These are phyloP conservation scores for Styela clava DNA, from an alignment of 23 tunicate genomes.

Conservation along the genomic window DNA sequence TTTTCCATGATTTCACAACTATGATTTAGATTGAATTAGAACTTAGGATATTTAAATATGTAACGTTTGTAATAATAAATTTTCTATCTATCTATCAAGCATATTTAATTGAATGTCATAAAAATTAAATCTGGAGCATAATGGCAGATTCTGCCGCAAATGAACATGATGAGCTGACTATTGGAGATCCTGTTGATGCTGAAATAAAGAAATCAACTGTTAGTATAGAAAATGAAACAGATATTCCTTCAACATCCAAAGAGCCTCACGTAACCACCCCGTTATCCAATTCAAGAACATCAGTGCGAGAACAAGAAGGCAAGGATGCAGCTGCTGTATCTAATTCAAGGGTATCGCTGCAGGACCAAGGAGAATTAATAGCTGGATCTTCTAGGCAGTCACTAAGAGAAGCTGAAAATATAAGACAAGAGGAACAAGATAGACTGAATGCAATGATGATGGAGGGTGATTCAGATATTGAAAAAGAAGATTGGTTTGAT, in stretches of 20 bases:
- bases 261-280: not conserved
- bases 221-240: not conserved
- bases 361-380: not conserved
- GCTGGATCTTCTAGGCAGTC: not conserved
- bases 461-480: conserved; percentile 20
- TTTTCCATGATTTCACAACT: too few relatives aligned
- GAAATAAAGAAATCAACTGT: not conserved
- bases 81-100: too few relatives aligned
- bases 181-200: not conserved
- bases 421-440: not conserved
- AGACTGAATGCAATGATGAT: not conserved
- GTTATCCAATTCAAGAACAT: not conserved
- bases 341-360: not conserved
- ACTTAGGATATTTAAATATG: too few relatives aligned
- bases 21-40: too few relatives aligned
- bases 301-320: not conserved
- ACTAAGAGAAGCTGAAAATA: not conserved
- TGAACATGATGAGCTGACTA: not conserved
- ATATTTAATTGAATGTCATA: too few relatives aligned
- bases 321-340: not conserved
- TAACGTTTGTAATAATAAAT: too few relatives aligned
- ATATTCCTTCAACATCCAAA: not conserved
- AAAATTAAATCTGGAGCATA: too few relatives aligned
- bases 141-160: not conserved
- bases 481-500: conserved; percentile 53